phyloP scores from a whole-genome alignment of 2,888 invertebrate genomes.

The Lysandra bellargus region DNA sequence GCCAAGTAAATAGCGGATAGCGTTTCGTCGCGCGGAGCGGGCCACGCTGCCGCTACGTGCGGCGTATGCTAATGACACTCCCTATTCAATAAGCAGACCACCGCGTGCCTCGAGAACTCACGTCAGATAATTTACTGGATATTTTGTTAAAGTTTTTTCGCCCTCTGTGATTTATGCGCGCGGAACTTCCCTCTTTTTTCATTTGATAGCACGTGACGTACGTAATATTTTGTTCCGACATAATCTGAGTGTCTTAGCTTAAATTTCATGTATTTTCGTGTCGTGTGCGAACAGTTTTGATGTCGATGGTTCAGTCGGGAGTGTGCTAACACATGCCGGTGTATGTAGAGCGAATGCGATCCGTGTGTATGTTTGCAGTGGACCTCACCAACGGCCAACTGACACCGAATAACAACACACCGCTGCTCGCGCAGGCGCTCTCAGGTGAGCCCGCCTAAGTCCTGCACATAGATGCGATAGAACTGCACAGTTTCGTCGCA shows the following conservation, averaged over 20 bases:
- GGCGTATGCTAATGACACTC: constrained; percentile 74
- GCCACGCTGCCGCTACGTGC: constrained; percentile 70
- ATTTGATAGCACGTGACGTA: constrained; percentile 80
- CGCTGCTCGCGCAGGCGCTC: constrained; percentile 96
- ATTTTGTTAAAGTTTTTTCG: constrained; percentile 81
- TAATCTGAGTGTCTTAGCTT: constrained; percentile 71
- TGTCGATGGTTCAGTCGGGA: constrained; percentile 75
- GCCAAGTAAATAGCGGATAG: constrained; percentile 38
- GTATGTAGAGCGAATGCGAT: constrained; percentile 79
- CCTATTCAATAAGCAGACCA: constrained; percentile 81
- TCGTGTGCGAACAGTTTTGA: constrained; percentile 34
- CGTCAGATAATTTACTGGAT: constrained; percentile 81
- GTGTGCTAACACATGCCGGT: constrained; percentile 61
- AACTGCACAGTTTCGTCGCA: neutral
- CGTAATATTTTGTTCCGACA: constrained; percentile 77
- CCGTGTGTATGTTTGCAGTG: constrained; percentile 89
- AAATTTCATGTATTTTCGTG: constrained; percentile 78
- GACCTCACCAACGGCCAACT: constrained; percentile 97
- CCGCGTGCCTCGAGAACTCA: constrained; percentile 78
- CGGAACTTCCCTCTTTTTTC: constrained; percentile 75
- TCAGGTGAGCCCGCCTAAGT: constrained; percentile 86
- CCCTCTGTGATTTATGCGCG: constrained; percentile 79
- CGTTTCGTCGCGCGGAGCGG: constrained; percentile 38
- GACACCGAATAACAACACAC: constrained; percentile 97
- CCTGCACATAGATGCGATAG: neutral